These are phyloP conservation scores for Tribolium madens DNA, from an alignment of 1,140 invertebrate species.

Conservation along the genomic window DNA sequence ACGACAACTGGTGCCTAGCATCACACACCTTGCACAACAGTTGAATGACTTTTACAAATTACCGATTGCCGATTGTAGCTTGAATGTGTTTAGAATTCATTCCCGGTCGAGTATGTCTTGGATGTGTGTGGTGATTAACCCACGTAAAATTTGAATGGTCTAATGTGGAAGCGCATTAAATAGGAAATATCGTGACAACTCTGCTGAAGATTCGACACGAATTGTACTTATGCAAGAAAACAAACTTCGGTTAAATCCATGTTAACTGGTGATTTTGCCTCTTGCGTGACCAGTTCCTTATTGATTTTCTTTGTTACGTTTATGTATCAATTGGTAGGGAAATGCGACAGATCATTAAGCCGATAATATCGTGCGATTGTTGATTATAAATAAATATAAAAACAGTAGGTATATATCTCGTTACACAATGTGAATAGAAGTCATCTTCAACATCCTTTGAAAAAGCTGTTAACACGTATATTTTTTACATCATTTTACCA, in stretches of 20 bases:
- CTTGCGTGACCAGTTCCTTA: conserved; percentile 45
- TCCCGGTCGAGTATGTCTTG: too few relatives aligned
- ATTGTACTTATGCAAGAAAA: conserved; percentile 43
- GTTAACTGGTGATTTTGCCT: conserved; percentile 41
- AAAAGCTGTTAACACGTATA: neutral
- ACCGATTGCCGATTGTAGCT: too few relatives aligned
- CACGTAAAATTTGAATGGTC: neutral
- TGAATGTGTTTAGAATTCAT: too few relatives aligned
- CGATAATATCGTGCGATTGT: conserved; percentile 42
- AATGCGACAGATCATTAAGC: conserved; percentile 48
- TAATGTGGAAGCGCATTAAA: neutral
- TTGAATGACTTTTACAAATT: neutral
- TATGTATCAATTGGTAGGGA: conserved; percentile 46
- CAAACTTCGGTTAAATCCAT: conserved; percentile 44
- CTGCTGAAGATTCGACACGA: conserved; percentile 20
- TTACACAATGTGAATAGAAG: neutral
- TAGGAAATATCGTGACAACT: conserved; percentile 46
- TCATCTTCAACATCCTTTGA: neutral
- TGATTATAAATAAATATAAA: conserved; percentile 35
- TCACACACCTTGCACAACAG: neutral
- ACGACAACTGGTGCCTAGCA: conserved; percentile 7
- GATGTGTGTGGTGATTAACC: neutral
- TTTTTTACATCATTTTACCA: too few relatives aligned
- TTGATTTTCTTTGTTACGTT: conserved; percentile 49
- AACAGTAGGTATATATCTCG: conserved; percentile 25